Evolutionary conservation across 2,888 invertebrate species (phyloP).

Genomic region (Lepetodrilus schrolli): DNA sequence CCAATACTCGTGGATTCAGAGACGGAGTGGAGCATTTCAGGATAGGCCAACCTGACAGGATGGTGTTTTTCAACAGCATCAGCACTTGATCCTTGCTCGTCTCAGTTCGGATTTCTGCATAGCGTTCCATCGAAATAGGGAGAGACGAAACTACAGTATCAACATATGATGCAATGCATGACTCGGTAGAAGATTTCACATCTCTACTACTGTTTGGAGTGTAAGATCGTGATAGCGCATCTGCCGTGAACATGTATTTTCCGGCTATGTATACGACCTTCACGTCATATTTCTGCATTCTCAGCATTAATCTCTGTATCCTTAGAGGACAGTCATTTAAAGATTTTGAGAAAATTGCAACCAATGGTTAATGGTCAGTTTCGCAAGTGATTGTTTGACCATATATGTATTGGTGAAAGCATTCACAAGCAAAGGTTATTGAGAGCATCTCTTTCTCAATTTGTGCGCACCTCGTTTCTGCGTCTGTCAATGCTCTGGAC

Average conservation of each 20-base stretch:
- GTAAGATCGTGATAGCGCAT: constrained; percentile 5
- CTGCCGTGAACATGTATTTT: constrained; percentile 25
- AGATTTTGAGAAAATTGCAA: constrained; percentile 22
- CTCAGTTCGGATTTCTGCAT: background rate
- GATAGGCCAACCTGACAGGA: background rate
- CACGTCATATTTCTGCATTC: constrained; percentile 27
- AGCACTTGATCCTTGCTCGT: background rate
- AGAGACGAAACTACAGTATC: background rate
- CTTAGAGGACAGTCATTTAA: constrained; percentile 17
- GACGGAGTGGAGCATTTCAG: too few species aligned
- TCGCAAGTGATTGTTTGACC: constrained; percentile 30
- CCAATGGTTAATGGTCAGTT: constrained; percentile 36
- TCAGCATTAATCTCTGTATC: constrained; percentile 21
- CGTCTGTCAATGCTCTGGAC: constrained; percentile 31
- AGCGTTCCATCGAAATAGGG: background rate
- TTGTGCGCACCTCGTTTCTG: constrained; percentile 32
- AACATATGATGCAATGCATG: too few species aligned
- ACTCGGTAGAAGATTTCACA: background rate
- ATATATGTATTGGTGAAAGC: constrained; percentile 37
- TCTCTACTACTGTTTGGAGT: background rate
- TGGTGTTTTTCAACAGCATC: background rate
- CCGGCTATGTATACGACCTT: constrained; percentile 14
- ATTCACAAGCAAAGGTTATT: constrained; percentile 34
- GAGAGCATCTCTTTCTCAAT: constrained; percentile 33
- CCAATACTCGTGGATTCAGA: too few species aligned